Base-by-base conservation (phyloP, 2,797 vertebrate species). In the Caiman crocodilus region DNA sequence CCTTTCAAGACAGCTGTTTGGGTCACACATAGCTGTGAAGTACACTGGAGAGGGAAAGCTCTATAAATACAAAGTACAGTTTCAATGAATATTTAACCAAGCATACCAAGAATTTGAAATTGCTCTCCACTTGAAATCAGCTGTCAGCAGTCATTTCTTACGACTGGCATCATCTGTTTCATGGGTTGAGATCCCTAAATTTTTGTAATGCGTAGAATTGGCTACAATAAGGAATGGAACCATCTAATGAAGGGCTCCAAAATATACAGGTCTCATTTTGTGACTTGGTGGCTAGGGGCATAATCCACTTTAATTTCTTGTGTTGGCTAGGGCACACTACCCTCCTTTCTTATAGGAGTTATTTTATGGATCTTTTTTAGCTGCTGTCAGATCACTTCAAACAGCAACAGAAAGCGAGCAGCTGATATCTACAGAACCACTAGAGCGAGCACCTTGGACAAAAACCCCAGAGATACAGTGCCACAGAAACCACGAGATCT, bases 51-150 rank as follows among this genome's bases (percentile, higher is more conserved):
- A 67, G 30, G 64, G 5, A 26, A 61, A 0, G 14, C 71, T 42
- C 8, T 20, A 18, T 32, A 57, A 25, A 30, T 73, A 56, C 75
- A 1, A 5, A 81, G 16, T 1, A 1, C 1, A 0, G 42, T 50
- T 50, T 50, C 42, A 50, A 50, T 50, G 42, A 50, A 50, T 50
- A 50, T 50, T 50, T 50, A 50, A 50, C 42, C 42, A 50, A 50
- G 42, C 5, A 1, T 0, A 65, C 2, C 61, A 0, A 7, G 42
- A 28, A 25, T 4, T 0, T 3, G 58, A 42, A 83, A 57, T 9
- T 14, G 35, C 50, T 65, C 28, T 1, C 1, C 10, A 82, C 63
- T 55, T 4, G n/a, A 3, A 61, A 59, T 63, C 79, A 77, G 0
- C 18, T 6, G 4, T 4, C 15, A 55, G 0, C 3, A 50, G 23